Conservation (phyloP, 2,888 invertebrate genomes). For the Gastracanthus pulcherrimus region DNA sequence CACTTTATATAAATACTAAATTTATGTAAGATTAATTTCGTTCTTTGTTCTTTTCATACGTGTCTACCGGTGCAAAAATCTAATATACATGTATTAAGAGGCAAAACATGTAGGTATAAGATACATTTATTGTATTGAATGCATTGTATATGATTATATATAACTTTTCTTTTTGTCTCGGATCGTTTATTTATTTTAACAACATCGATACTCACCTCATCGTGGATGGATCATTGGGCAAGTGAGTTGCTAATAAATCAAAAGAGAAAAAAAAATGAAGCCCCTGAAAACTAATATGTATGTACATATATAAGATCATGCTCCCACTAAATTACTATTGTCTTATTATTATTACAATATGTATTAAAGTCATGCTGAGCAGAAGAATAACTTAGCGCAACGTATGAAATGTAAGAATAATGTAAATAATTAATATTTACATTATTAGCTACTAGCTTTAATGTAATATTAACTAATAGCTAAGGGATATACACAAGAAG, state of each 20-base stretch:
- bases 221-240: background rate
- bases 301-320: constrained; percentile 61
- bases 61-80: too few relatives aligned
- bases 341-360: constrained; percentile 61
- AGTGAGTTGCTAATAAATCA: constrained; percentile 8
- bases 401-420: constrained; percentile 70
- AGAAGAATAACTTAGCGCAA: constrained; percentile 63
- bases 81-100: too few relatives aligned
- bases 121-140: background rate
- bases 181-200: constrained; percentile 25
- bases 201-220: background rate
- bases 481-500: too few relatives aligned
- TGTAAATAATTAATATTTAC: too few relatives aligned
- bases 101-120: too few relatives aligned
- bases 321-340: constrained; percentile 63
- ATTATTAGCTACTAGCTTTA: too few relatives aligned
- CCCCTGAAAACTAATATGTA: constrained; percentile 25
- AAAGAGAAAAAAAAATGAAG: constrained; percentile 13
- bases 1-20: background rate
- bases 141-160: background rate
- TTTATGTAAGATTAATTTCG: too few relatives aligned
- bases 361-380: constrained; percentile 61
- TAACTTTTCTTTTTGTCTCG: constrained; percentile 31
- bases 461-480: too few relatives aligned
- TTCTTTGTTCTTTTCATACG: too few relatives aligned